phyloP scores from a whole-genome alignment of 2,888 invertebrate genomes.

The Psylliodes chrysocephalus region DNA sequence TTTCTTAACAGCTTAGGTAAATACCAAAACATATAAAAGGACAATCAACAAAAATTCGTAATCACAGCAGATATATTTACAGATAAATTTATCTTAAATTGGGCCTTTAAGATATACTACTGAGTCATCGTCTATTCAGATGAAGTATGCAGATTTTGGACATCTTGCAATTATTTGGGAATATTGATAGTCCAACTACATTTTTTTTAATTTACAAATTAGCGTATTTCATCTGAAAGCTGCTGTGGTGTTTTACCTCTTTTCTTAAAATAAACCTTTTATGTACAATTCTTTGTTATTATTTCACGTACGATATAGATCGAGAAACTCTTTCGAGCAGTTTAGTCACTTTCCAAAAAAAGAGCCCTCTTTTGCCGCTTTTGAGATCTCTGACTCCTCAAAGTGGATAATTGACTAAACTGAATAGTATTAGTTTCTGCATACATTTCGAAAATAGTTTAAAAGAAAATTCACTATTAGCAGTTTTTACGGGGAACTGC shows the following conservation, averaged over 20 bases:
- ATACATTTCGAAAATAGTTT: background rate
- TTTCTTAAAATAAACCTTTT: too few species aligned
- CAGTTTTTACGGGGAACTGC: background rate
- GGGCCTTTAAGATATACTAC: constrained; percentile 16
- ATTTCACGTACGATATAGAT: background rate
- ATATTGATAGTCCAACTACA: too few species aligned
- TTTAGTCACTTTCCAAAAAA: background rate
- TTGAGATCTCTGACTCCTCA: background rate
- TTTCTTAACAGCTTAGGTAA: constrained; percentile 18
- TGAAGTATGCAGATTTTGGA: too few species aligned
- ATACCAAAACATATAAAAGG: background rate
- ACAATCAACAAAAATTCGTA: background rate
- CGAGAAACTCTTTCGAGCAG: background rate
- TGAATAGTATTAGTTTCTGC: background rate
- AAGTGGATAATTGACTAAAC: background rate
- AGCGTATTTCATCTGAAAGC: too few species aligned
- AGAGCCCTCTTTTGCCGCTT: background rate
- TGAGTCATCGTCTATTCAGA: too few species aligned
- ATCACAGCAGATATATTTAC: background rate
- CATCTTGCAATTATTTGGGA: too few species aligned
- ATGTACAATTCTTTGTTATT: too few species aligned
- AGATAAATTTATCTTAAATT: constrained; percentile 11
- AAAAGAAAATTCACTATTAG: background rate
- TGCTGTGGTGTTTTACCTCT: too few species aligned
- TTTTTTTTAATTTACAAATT: too few species aligned